These are phyloP conservation scores for Esox lucius DNA, from an alignment of 2,797 vertebrate genomes.

Conservation along the genomic window DNA sequence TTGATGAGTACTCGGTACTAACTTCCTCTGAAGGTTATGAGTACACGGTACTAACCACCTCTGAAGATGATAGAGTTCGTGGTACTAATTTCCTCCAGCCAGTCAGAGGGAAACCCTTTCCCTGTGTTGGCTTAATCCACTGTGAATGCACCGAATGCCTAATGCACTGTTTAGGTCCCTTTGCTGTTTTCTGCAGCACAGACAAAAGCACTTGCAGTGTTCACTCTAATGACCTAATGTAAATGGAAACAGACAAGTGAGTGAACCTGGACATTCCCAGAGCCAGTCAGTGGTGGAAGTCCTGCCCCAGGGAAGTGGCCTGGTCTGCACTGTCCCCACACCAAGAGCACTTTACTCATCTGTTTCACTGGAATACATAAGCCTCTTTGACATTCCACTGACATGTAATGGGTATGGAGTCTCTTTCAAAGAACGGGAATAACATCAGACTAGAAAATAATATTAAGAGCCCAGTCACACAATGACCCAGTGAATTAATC, in stretches of 20 bases:
- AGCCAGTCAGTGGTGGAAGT: background rate
- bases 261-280: background rate
- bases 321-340: background rate
- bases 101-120: background rate
- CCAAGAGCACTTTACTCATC: background rate
- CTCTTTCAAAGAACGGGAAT: background rate
- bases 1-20: too few relatives aligned
- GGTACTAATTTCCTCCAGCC: too few relatives aligned
- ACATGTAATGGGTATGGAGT: background rate
- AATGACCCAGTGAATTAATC: background rate
- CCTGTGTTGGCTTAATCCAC: background rate
- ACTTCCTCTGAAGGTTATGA: too few relatives aligned
- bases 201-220: background rate
- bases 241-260: background rate
- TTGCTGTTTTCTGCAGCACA: background rate
- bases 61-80: too few relatives aligned
- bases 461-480: background rate
- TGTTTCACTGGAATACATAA: background rate
- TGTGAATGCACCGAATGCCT: background rate
- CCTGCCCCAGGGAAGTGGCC: background rate
- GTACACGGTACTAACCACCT: too few relatives aligned
- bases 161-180: background rate
- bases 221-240: background rate
- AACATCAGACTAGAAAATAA: background rate
- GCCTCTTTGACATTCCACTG: background rate